A percentile compares a stretch with the other conserved stretches of the same genome.
phyloP scores from a whole-genome alignment of 1,140 invertebrate species.

The Drosophila sp. region DNA sequence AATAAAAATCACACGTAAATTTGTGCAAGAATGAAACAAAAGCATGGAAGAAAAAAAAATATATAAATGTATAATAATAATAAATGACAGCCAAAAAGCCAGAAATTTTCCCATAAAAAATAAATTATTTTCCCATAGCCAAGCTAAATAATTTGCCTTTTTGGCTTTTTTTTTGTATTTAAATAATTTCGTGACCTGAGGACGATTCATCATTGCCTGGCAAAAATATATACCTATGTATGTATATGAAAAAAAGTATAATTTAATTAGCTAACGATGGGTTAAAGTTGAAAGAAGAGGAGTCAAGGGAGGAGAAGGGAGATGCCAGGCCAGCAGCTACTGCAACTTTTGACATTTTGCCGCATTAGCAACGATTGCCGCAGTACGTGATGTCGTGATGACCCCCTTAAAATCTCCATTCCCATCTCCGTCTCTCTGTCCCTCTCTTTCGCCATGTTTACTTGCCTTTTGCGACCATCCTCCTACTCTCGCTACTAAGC shows the following conservation, averaged over 20 bases:
- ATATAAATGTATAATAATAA: slow-evolving; percentile 26
- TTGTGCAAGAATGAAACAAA: slow-evolving; percentile 25
- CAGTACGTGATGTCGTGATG: slow-evolving; percentile 57
- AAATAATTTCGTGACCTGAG: slow-evolving; percentile 61
- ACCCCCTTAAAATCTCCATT: background rate
- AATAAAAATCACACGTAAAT: slow-evolving; percentile 51
- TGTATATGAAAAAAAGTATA: slow-evolving; percentile 52
- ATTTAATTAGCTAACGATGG: slow-evolving; percentile 74
- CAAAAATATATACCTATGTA: slow-evolving; percentile 28
- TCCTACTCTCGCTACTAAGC: background rate
- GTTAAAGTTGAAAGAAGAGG: slow-evolving; percentile 20
- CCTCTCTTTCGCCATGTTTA: background rate
- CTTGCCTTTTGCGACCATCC: background rate
- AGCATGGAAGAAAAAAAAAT: slow-evolving; percentile 8
- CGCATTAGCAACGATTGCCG: slow-evolving; percentile 57
- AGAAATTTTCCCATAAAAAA: slow-evolving; percentile 54
- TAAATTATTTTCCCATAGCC: slow-evolving; percentile 65
- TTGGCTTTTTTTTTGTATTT: slow-evolving; percentile 35
- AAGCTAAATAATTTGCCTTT: slow-evolving; percentile 24
- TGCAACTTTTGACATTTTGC: slow-evolving; percentile 67
- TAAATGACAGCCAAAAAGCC: slow-evolving; percentile 47
- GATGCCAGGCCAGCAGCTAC: slow-evolving; percentile 21
- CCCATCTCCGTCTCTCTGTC: background rate
- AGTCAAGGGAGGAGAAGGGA: background rate
- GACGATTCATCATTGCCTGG: slow-evolving; percentile 57